Conservation (phyloP, 2,888 invertebrate species). For the Cantharis flavilabris region DNA sequence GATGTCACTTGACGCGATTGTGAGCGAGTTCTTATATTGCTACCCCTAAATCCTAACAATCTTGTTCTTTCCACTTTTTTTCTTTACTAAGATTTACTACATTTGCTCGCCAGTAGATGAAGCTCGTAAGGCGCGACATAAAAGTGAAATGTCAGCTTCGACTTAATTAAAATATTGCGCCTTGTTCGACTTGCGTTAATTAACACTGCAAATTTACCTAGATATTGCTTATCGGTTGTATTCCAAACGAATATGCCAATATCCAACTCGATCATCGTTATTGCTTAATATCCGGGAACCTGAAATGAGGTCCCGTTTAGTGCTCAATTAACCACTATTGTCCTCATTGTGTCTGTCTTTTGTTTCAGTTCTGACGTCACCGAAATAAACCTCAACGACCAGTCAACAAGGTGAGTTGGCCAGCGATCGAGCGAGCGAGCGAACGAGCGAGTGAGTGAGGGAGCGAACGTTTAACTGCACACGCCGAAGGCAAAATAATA, state of each 20-base stretch:
- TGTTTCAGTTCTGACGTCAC: constrained; percentile 48
- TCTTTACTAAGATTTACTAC: constrained; percentile 21
- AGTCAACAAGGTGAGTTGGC: constrained; percentile 42
- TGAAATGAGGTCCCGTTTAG: constrained; percentile 38
- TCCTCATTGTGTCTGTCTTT: constrained; percentile 40
- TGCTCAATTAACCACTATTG: constrained; percentile 40
- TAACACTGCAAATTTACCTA: constrained; percentile 10
- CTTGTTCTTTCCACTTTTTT: constrained; percentile 28
- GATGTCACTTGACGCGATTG: constrained; percentile 36
- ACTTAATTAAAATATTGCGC: constrained; percentile 28
- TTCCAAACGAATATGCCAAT: constrained; percentile 26
- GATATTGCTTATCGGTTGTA: constrained; percentile 10
- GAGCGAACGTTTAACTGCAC: background rate
- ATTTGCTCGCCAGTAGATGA: constrained; percentile 15
- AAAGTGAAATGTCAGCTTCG: constrained; percentile 19
- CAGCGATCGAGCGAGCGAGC: background rate
- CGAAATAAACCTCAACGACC: constrained; percentile 38
- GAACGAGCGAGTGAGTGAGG: background rate
- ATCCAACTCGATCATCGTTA: constrained; percentile 14
- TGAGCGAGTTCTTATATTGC: constrained; percentile 30
- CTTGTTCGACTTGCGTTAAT: constrained; percentile 12
- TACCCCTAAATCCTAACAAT: constrained; percentile 25
- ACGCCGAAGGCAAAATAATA: background rate
- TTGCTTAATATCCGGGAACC: constrained; percentile 26
- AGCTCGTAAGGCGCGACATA: constrained; percentile 5